A percentile compares a stretch with the other conserved stretches of the same genome.
Evolutionary conservation across 1,140 invertebrate genomes (phyloP).

Genomic region (Drosophila ficusphila): DNA sequence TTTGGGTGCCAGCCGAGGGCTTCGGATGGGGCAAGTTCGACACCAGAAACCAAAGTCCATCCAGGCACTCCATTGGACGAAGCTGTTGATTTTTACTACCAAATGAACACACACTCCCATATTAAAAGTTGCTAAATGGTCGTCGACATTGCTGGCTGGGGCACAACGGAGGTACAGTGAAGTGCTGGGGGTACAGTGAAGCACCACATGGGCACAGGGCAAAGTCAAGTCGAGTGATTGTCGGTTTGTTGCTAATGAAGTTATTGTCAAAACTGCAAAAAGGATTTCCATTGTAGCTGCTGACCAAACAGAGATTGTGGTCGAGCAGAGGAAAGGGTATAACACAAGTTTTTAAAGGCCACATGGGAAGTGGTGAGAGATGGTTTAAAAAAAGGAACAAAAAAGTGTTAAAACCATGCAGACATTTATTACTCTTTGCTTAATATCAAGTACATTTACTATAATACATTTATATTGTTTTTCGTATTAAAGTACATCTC

Average conservation of each 20-base stretch:
- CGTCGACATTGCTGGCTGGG: neutral
- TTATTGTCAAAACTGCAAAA: constrained; percentile 53
- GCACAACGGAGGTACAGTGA: too few relatives aligned
- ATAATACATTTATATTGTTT: too few relatives aligned
- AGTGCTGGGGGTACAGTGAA: constrained; percentile 4
- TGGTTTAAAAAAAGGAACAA: neutral
- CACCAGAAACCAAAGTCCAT: constrained; percentile 16
- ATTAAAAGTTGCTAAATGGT: constrained; percentile 53
- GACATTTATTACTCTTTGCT: neutral
- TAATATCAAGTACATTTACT: too few relatives aligned
- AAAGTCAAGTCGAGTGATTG: constrained; percentile 49
- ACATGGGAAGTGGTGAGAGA: neutral
- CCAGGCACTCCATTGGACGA: constrained; percentile 27
- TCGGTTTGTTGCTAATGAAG: constrained; percentile 55
- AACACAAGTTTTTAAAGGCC: neutral
- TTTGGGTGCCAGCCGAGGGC: constrained; percentile 23
- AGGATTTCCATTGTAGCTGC: constrained; percentile 19
- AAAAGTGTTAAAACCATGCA: neutral
- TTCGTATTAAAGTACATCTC: too few relatives aligned
- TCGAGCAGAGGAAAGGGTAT: neutral
- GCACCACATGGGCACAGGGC: constrained; percentile 4
- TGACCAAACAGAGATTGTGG: constrained; percentile 1
- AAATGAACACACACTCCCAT: constrained; percentile 39
- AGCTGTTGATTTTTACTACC: constrained; percentile 57
- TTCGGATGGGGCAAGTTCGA: neutral